phyloP scores from a whole-genome alignment of 2,797 vertebrate species.

The Parauchenoglanis punctatus region DNA sequence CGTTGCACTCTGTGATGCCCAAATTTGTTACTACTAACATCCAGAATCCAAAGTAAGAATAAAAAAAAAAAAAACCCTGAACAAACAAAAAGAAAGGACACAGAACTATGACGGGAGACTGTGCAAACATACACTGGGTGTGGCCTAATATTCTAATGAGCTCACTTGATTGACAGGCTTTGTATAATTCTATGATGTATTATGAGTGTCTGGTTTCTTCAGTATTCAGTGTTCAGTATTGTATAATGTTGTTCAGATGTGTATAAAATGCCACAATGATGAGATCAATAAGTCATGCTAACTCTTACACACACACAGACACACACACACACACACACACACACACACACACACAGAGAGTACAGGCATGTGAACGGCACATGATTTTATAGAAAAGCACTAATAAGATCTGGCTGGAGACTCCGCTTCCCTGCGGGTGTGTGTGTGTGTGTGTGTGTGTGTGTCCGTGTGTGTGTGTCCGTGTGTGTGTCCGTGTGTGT shows the following conservation, averaged over 20 bases:
- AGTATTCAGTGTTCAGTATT: neutral
- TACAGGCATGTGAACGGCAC: neutral
- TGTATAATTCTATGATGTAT: neutral
- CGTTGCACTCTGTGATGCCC: neutral
- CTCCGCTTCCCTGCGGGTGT: neutral
- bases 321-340: neutral
- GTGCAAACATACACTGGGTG: neutral
- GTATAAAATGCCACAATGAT: neutral
- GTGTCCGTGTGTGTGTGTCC: neutral
- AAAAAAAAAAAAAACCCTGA: neutral
- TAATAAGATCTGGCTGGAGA: neutral
- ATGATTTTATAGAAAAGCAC: neutral
- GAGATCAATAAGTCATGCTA: no score
- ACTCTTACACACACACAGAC: neutral
- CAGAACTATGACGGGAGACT: neutral
- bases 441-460: slow-evolving; percentile 6
- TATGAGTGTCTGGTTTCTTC: neutral
- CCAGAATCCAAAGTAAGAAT: neutral
- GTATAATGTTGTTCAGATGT: neutral
- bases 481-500: slow-evolving; percentile 8
- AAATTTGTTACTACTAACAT: neutral
- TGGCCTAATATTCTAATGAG: slow-evolving; percentile 19
- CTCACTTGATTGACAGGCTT: neutral
- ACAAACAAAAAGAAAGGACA: neutral
- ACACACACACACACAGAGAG: neutral